Percentiles rank a stretch among this genome's conserved stretches.
phyloP scores from a whole-genome alignment of 2,797 vertebrate species.

The Halcyon badia region DNA sequence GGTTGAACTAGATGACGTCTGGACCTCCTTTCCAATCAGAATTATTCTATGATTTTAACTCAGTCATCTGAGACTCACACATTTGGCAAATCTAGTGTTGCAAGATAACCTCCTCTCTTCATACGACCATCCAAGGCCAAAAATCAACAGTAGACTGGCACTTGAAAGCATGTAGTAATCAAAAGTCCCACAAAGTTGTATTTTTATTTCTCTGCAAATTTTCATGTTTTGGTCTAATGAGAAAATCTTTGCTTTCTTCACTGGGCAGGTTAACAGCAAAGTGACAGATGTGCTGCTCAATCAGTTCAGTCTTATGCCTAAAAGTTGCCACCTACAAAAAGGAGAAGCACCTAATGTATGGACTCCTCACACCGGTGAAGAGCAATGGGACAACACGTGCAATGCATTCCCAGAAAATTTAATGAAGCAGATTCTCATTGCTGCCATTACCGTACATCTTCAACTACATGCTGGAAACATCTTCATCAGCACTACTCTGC shows the following conservation, averaged over 20 bases:
- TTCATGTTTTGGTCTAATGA: background rate
- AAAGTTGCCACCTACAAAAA: background rate
- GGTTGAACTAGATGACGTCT: background rate
- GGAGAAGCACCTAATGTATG: background rate
- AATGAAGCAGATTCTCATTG: background rate
- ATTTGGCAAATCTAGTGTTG: background rate
- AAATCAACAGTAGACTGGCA: background rate
- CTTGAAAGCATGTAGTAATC: background rate
- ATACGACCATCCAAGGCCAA: background rate
- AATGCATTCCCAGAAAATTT: background rate
- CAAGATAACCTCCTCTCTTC: background rate
- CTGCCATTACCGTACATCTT: slow-evolving; percentile 15
- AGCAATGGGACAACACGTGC: background rate
- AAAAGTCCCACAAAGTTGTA: background rate
- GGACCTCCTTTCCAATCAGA: background rate
- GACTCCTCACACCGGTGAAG: background rate
- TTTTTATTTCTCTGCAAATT: background rate
- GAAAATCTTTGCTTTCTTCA: background rate
- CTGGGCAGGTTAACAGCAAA: background rate
- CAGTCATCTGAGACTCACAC: background rate
- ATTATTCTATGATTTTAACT: background rate
- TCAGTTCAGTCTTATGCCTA: background rate
- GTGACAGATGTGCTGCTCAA: background rate
- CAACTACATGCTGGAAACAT: background rate
- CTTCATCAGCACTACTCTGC: slow-evolving; percentile 35